These are phyloP conservation scores for Semaprochilodus insignis DNA, from an alignment of 2,797 vertebrate species.

Conservation along the genomic window DNA sequence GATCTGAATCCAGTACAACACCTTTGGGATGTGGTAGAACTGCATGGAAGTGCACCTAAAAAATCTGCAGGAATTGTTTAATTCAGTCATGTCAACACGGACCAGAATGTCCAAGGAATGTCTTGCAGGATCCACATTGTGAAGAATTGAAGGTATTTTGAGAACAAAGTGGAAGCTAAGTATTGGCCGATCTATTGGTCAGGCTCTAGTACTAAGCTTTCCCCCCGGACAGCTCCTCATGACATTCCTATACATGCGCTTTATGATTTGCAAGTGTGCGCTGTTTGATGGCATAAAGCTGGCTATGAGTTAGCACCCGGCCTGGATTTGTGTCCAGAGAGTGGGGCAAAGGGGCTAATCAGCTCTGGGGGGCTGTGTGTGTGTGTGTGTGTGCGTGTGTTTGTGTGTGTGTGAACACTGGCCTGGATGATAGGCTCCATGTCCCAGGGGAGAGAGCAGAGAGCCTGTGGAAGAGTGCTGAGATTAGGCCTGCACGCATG, in stretches of 20 bases:
- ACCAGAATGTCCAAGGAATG: no score
- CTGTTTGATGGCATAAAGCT: conserved; percentile 18
- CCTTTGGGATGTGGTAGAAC: no score
- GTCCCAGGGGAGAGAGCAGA: conserved; percentile 50
- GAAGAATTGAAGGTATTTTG: no score
- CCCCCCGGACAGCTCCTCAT: conserved; percentile 4
- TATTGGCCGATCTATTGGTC: background rate
- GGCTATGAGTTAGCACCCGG: conserved; percentile 18
- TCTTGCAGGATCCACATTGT: no score
- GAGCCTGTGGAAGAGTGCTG: conserved; percentile 74
- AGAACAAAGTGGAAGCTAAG: background rate
- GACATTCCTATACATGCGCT: conserved; percentile 17
- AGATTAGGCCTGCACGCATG: conserved; percentile 83
- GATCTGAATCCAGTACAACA: no score
- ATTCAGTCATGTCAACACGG: no score
- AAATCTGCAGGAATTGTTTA: no score
- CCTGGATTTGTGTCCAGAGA: conserved; percentile 44
- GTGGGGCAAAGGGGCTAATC: conserved; percentile 30
- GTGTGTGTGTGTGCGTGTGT: background rate
- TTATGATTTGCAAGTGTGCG: background rate
- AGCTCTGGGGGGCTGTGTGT: conserved; percentile 19
- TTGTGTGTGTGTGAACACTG: conserved; percentile 33
- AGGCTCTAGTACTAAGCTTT: background rate
- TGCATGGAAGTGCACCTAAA: no score
- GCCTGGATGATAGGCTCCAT: conserved; percentile 48